Evolutionary conservation across 1,140 invertebrate species (phyloP), one percentile per base, ranked within the genome.

Genomic region (Polyergus mexicanus): DNA sequence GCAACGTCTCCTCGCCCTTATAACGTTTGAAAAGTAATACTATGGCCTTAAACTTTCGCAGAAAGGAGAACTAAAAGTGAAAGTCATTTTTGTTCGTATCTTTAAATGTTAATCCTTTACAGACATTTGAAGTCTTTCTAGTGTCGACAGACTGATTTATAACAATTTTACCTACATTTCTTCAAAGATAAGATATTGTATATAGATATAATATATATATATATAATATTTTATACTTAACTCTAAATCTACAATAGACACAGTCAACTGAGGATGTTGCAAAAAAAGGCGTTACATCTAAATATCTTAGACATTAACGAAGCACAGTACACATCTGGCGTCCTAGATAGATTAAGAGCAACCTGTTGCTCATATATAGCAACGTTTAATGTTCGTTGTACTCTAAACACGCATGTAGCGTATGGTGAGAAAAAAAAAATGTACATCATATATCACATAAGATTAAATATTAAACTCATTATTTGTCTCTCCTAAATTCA

Each of bases 291-390:
- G 22, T 41, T 22, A 44, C 5, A 22, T 66, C 19, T 41, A 28
- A 54, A 71, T 16, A 81, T 71, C 35, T 28, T n/a, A 22, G 38
- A 62, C 38, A 38, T n/a, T 11, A 16, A 83, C 13, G 35, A 63
- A 25, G 32, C 8, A 16, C 32, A 19, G 19, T n/a, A 41, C 81
- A 77, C 81, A 77, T 77, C 60, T 77, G 72, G 60, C 28, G 81
- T 65, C 58, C 81, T 28, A 84, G 81, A 77, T 77, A 77, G 58
- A 84, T 77, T 65, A 75, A 66, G 81, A 84, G 62, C 81, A 84
- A 84, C 81, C 81, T 84, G 81, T 84, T 84, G 81, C 81, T 84
- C 25, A 6, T 35, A 11, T 8, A 56, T 58, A 38, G 25, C 41
- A 19, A 47, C 44, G 22, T 66, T 58, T 47, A 72, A 81, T 58